These are phyloP conservation scores for Sussaba pulchella DNA, from an alignment of 2,888 invertebrate genomes.

Conservation along the genomic window DNA sequence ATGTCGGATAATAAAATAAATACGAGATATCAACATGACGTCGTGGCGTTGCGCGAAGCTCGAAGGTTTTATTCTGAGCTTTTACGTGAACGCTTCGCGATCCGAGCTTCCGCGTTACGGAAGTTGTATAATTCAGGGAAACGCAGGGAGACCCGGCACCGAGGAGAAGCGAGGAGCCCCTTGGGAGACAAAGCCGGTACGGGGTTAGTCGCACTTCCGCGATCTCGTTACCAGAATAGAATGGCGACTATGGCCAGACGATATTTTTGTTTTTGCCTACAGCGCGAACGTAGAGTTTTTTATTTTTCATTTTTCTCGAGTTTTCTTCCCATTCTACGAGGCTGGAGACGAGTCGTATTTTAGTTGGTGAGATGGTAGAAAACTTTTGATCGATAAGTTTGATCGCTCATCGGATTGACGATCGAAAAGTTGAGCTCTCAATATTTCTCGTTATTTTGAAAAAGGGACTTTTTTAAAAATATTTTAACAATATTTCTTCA, in stretches of 20 bases:
- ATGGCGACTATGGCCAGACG: constrained; percentile 60
- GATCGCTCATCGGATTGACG: too few species aligned
- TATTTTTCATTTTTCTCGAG: too few species aligned
- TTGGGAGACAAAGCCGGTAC: constrained; percentile 35
- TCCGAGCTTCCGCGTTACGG: constrained; percentile 34
- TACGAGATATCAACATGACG: not conserved
- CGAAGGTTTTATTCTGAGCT: constrained; percentile 24
- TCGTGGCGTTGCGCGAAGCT: not conserved
- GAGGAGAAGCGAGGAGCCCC: constrained; percentile 30
- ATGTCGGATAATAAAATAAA: not conserved
- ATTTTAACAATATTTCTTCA: too few species aligned
- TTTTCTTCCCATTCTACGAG: too few species aligned
- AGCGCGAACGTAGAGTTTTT: constrained; percentile 34
- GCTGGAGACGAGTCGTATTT: too few species aligned
- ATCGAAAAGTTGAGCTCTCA: too few species aligned
- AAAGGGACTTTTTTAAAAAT: too few species aligned
- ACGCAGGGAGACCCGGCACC: constrained; percentile 17
- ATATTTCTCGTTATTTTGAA: too few species aligned
- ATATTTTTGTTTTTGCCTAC: constrained; percentile 64
- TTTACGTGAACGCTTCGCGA: not conserved
- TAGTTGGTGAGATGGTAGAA: too few species aligned
- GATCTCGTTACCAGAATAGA: constrained; percentile 66
- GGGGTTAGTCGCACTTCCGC: constrained; percentile 52
- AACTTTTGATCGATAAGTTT: too few species aligned
- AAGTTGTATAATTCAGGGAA: constrained; percentile 63